Base-by-base conservation (phyloP, 2,113 vertebrate genomes). In the Lophotis ruficrista region DNA sequence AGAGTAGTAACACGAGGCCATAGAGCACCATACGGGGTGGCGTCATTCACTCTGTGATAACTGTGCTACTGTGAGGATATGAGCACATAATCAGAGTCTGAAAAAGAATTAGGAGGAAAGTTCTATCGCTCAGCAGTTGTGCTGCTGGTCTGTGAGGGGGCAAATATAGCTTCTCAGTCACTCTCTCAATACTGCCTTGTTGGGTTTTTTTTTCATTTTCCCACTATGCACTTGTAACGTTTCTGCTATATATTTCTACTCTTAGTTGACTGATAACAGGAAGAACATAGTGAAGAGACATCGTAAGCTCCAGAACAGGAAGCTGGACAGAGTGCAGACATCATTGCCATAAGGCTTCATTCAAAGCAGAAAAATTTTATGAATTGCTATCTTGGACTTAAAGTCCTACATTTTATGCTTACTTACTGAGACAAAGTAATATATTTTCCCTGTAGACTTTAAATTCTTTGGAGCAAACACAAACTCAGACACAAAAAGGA, bases 171-270 rank as follows among this genome's bases (percentile, higher is more conserved):
- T 83, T 37, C 50, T 30, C 4, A 9, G 27, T 72, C 7, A 30
- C 15, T 38, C 7, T 38, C 10, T 73, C 4, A 2, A 11, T 19
- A 13, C 4, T 38, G 2, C 2, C 10, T 13, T 31, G 4, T 38
- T 43, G 41, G 6, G 11, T 5, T 38, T 37, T 33, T n/a, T 13
- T 37, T 5, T 9, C 15, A 30, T 19, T 5, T 41, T 8, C 15
- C 7, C 41, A 13, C 5, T 43, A 17, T 31, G 7, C 28, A 45
- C 69, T 73, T 23, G 9, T 22, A 38, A 14, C 41, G 47, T 33
- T 75, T 70, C 17, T 73, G 23, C n/a, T 28, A 6, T 9, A 4
- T 45, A 45, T 78, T 60, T 86, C 45, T 57, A 10, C 11, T 56
- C 16, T 23, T 70, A 65, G 35, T 61, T 79, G n/a, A 6, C 10